Evolutionary conservation across 2,888 invertebrate genomes (phyloP).

Genomic region (Tetheella fluctuosa): DNA sequence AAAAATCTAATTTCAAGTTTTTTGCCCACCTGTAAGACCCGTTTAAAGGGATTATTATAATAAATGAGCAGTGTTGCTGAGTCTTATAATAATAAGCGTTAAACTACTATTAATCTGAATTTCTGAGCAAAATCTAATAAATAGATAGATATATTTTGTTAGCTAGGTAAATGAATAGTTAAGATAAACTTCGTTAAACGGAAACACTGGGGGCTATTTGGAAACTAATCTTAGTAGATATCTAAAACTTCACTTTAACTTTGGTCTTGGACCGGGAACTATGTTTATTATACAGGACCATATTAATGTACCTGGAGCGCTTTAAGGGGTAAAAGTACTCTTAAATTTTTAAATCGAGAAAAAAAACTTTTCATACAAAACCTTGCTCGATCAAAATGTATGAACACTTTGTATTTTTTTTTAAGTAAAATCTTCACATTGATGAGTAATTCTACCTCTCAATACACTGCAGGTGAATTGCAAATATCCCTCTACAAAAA

Average conservation of each 20-base stretch:
- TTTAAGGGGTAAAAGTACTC: no score
- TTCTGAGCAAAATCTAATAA: not conserved
- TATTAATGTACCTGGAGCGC: not conserved
- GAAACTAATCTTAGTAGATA: constrained; percentile 9
- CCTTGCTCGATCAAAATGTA: no score
- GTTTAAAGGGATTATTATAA: not conserved
- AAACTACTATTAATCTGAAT: not conserved
- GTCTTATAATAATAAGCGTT: not conserved
- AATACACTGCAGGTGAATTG: no score
- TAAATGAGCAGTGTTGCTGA: not conserved
- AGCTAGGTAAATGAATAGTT: constrained; percentile 21
- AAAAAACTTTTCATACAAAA: no score
- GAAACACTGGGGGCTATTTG: constrained; percentile 6
- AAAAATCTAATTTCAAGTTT: no score
- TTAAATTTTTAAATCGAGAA: no score
- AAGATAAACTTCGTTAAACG: constrained; percentile 15
- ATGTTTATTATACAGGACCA: not conserved
- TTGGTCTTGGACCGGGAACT: not conserved
- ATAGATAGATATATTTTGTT: constrained; percentile 3
- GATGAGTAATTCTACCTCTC: no score
- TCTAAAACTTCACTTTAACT: not conserved
- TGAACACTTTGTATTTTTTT: no score
- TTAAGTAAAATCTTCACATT: no score
- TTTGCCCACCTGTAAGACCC: not conserved
- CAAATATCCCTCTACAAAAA: no score